Base-by-base conservation (phyloP, 2,113 vertebrate genomes). In the Cottus gobio region DNA sequence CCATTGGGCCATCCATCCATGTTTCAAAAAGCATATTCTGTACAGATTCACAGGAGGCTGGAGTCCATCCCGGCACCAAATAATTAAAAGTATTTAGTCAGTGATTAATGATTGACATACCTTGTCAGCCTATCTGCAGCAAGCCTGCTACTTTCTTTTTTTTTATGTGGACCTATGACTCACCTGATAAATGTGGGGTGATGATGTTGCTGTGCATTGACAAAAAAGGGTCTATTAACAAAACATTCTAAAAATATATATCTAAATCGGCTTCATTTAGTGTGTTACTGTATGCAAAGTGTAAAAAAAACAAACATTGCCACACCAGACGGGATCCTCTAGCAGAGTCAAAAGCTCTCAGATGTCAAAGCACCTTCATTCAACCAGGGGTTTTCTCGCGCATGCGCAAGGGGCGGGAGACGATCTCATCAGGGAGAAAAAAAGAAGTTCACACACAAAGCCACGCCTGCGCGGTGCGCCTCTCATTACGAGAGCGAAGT, bases 391-490 rank as follows among this genome's bases (percentile, higher is more conserved):
- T 85, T 85, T 88, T 92, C 84, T 89, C 77, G 12, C 91, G 92
- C 92, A 90, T 92, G 93, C 93, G 90, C 89, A 88, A 5, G 11
- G 30, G 26, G 20, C 52, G 20, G 30, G 8, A 10, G 56, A 85
- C 86, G 56, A 89, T 87, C 91, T 90, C 90, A 91, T 87, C 84
- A 71, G 70, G 70, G 78, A 79, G 77, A 77, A 79, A 87, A 88
- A 86, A 82, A 88, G 72, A 85, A 85, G 90, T 93, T 90, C 92
- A 84, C 92, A 90, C 92, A 91, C 91, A 91, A 90, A 88, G 85
- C 92, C 86, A 93, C 94, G 93, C 93, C 93, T 95, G 95, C 94
- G 95, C 93, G 75, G 86, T 89, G 82, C 50, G 91, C 84, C 85
- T 79, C 83, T 93, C 87, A 84, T 89, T 90, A 91, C 85, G 82